Evolutionary conservation across 1,140 invertebrate species (phyloP).

Genomic region (Saccostrea glomerata): DNA sequence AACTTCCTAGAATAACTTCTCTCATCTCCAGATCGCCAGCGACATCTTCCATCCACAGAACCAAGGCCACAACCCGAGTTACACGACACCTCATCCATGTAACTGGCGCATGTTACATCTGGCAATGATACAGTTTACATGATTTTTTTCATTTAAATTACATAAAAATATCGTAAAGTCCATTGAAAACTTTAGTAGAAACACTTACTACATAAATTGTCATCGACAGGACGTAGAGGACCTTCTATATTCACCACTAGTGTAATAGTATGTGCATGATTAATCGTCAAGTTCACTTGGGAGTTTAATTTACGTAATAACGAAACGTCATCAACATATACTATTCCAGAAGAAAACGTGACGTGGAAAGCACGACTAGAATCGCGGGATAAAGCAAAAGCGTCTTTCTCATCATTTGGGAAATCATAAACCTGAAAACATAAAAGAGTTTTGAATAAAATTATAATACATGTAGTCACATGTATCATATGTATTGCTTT

Average conservation of each 20-base stretch:
- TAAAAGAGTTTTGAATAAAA: not conserved
- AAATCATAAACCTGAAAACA: not conserved
- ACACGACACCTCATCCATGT: slow-evolving; percentile 49
- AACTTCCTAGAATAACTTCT: slow-evolving; percentile 74
- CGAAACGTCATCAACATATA: slow-evolving; percentile 12
- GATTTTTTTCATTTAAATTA: too few species aligned
- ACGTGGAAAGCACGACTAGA: not conserved
- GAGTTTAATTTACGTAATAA: slow-evolving; percentile 15
- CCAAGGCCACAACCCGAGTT: slow-evolving; percentile 59
- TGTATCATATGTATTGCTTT: too few species aligned
- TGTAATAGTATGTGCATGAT: not conserved
- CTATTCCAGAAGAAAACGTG: slow-evolving; percentile 25
- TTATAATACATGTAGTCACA: too few species aligned
- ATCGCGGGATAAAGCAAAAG: not conserved
- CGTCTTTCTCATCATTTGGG: not conserved
- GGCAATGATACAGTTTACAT: slow-evolving; percentile 28
- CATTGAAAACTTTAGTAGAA: not conserved
- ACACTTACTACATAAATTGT: not conserved
- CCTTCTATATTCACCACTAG: slow-evolving; percentile 19
- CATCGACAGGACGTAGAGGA: not conserved
- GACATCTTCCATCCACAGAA: slow-evolving; percentile 51
- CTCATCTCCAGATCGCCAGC: slow-evolving; percentile 48
- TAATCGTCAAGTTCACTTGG: slow-evolving; percentile 14
- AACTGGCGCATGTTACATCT: slow-evolving; percentile 60
- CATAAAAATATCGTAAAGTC: too few species aligned